phyloP scores from a whole-genome alignment of 2,888 invertebrate genomes.

The Tanypteryx hageni region DNA sequence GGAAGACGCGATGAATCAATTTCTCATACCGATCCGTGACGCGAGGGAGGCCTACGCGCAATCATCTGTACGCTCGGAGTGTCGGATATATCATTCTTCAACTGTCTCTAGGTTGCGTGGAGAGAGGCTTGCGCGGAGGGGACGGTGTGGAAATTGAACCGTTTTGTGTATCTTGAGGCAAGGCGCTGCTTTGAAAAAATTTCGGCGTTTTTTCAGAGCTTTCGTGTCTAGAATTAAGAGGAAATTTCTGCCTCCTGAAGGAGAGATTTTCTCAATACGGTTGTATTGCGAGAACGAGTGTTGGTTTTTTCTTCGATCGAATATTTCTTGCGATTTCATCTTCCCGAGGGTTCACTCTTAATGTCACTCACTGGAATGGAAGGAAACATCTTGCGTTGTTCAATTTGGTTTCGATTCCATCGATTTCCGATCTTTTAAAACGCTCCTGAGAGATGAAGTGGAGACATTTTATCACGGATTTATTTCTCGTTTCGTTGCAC shows the following conservation, averaged over 20 bases:
- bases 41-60: not conserved
- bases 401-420: too few species aligned
- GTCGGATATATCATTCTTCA: slow-evolving; percentile 37
- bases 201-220: slow-evolving; percentile 48
- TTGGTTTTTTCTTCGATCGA: not conserved
- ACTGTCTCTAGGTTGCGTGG: slow-evolving; percentile 7
- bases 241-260: not conserved
- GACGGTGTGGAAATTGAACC: slow-evolving; percentile 34
- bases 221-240: slow-evolving; percentile 17
- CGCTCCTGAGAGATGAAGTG: too few species aligned
- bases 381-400: too few species aligned
- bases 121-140: not conserved
- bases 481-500: too few species aligned
- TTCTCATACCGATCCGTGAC: slow-evolving; percentile 26
- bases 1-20: slow-evolving; percentile 1
- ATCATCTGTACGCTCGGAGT: slow-evolving; percentile 28
- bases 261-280: not conserved
- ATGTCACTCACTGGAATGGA: too few species aligned
- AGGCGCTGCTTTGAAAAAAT: slow-evolving; percentile 34
- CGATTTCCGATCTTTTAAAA: too few species aligned
- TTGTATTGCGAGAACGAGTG: not conserved
- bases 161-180: slow-evolving; percentile 22
- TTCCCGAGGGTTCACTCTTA: too few species aligned
- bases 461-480: too few species aligned
- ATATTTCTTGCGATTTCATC: too few species aligned